Evolutionary conservation across 2,797 vertebrate species (phyloP).

Genomic region (Emys orbicularis): DNA sequence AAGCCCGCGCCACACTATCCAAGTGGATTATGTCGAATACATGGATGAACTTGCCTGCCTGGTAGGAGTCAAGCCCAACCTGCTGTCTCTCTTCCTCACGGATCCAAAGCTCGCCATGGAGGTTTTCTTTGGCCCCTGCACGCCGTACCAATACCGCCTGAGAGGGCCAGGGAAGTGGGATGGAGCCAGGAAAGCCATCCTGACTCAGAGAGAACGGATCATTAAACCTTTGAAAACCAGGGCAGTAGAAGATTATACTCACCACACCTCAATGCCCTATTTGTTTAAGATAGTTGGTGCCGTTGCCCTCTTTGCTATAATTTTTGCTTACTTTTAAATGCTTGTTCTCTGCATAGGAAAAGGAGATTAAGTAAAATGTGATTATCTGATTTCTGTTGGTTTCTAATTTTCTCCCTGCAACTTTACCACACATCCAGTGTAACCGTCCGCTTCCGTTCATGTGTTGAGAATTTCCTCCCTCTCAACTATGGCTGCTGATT

Average conservation of each 20-base stretch:
- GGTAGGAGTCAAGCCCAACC: slow-evolving; percentile 83
- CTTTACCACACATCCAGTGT: not conserved
- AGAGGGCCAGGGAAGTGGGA: slow-evolving; percentile 87
- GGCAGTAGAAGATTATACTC: not conserved
- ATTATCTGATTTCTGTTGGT: not conserved
- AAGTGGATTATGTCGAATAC: slow-evolving; percentile 86
- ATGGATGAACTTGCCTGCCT: slow-evolving; percentile 90
- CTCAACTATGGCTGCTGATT: not conserved
- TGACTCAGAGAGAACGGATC: slow-evolving; percentile 86
- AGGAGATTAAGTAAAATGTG: not conserved
- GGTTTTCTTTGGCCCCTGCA: slow-evolving; percentile 84
- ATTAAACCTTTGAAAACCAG: slow-evolving; percentile 84
- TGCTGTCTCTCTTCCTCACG: slow-evolving; percentile 81
- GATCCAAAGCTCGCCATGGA: slow-evolving; percentile 86
- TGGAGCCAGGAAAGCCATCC: slow-evolving; percentile 85
- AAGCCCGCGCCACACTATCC: slow-evolving; percentile 90
- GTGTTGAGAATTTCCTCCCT: too few species aligned
- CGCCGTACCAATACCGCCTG: slow-evolving; percentile 90
- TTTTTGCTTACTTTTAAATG: slow-evolving; percentile 46
- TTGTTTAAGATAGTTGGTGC: not conserved
- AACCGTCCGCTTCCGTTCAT: not conserved
- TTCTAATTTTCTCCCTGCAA: not conserved
- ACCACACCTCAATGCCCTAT: accelerated
- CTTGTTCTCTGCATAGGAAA: not conserved
- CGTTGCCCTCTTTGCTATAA: slow-evolving; percentile 17